Evolutionary conservation across 2,113 vertebrate species (phyloP).

Genomic region (Phalacrocorax aristotelis): DNA sequence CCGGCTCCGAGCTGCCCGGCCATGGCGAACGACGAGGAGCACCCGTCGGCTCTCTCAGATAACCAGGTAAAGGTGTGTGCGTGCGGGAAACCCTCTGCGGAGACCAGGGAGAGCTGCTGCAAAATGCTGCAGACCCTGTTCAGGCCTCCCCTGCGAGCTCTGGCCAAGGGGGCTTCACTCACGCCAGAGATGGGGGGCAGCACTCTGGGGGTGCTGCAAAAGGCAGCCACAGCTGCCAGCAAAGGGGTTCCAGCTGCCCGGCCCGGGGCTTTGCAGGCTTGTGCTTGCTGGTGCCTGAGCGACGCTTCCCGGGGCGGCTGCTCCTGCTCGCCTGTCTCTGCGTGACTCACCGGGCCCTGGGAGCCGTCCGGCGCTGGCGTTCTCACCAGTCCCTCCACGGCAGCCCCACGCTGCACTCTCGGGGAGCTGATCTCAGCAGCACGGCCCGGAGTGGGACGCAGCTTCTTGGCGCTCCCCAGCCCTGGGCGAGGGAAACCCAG

Average conservation of each 20-base stretch:
- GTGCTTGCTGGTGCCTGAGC: neutral
- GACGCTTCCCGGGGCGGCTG: neutral
- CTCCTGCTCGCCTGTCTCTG: neutral
- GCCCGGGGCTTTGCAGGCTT: neutral
- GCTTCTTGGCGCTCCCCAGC: neutral
- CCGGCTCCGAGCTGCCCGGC: rapidly evolving
- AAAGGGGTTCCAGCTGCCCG: rapidly evolving
- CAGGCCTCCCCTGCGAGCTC: too few species aligned
- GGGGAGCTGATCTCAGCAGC: neutral
- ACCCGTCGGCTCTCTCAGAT: neutral
- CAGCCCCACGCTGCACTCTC: neutral
- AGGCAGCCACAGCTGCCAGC: rapidly evolving
- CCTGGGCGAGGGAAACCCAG: neutral
- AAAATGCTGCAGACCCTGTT: rapidly evolving
- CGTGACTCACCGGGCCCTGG: neutral
- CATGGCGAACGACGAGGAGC: rapidly evolving
- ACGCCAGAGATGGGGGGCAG: rapidly evolving
- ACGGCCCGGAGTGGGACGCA: neutral
- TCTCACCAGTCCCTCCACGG: neutral
- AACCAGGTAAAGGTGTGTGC: neutral
- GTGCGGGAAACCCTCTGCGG: neutral
- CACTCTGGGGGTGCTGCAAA: rapidly evolving
- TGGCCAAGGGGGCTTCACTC: neutral
- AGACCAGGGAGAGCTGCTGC: neutral
- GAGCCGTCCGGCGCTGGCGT: neutral